Conservation (phyloP, 2,797 vertebrate species). For the Rhinoraja longicauda region DNA sequence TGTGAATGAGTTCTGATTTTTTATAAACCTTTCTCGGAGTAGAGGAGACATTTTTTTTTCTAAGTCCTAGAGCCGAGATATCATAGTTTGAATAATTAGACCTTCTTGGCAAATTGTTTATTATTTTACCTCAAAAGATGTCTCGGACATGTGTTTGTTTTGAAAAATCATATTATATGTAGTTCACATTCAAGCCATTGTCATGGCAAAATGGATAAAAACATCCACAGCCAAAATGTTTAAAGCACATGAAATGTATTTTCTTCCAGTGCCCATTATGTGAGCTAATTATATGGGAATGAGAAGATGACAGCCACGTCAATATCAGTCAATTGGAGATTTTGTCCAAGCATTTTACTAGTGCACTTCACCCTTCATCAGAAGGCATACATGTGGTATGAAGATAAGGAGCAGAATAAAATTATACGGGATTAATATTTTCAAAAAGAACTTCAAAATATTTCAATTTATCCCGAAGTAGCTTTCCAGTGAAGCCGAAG, state of each 20-base stretch:
- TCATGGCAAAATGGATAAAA: background rate
- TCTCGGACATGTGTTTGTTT: background rate
- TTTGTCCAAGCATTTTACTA: background rate
- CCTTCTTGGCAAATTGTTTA: background rate
- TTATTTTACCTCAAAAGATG: background rate
- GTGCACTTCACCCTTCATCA: background rate
- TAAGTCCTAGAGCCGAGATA: background rate
- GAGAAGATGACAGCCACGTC: background rate
- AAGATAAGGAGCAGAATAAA: background rate
- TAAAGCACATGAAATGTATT: background rate
- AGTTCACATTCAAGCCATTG: background rate
- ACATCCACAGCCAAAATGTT: background rate
- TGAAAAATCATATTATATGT: background rate
- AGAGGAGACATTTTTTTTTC: background rate
- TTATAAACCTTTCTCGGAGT: background rate
- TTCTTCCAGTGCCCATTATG: background rate
- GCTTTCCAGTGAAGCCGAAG: too few relatives aligned
- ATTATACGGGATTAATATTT: conserved; percentile 5
- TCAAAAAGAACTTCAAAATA: conserved; percentile 12
- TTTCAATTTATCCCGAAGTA: background rate
- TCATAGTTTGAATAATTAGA: background rate
- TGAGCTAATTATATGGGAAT: background rate
- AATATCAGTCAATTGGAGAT: too few relatives aligned
- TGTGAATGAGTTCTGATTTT: background rate
- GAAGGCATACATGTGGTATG: background rate